phyloP scores from a whole-genome alignment of 2,113 vertebrate genomes.

The Hydrochoerus hydrochaeris region DNA sequence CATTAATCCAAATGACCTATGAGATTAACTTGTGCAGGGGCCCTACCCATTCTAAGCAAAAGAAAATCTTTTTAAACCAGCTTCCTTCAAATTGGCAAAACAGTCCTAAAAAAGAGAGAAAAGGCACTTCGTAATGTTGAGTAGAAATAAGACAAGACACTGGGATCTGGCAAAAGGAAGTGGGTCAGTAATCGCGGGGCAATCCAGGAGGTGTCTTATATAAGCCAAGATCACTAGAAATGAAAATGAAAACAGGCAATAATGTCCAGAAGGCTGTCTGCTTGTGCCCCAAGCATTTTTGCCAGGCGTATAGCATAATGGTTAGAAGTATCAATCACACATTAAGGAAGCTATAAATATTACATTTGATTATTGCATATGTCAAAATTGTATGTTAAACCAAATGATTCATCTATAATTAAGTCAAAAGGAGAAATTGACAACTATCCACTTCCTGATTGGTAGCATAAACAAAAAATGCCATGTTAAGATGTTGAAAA shows the following conservation, averaged over 20 bases:
- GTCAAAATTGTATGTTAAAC: conserved; percentile 56
- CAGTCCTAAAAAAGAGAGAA: not conserved
- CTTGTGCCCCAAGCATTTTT: not conserved
- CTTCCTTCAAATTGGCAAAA: conserved; percentile 17
- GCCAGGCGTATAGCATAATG: not conserved
- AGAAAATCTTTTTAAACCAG: not conserved
- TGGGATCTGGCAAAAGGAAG: conserved; percentile 34
- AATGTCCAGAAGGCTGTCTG: not conserved
- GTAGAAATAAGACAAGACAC: conserved; percentile 53
- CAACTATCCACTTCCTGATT: conserved; percentile 45
- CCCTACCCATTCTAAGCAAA: not conserved
- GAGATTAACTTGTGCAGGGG: not conserved
- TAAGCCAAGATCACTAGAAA: conserved; percentile 50
- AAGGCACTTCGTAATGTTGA: not conserved
- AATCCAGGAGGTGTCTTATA: not conserved
- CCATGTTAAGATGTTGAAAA: not conserved
- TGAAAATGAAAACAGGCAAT: conserved; percentile 10
- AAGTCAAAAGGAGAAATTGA: conserved; percentile 36
- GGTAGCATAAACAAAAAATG: not conserved
- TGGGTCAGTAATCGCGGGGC: not conserved
- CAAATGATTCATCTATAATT: conserved; percentile 64
- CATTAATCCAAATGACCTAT: not conserved
- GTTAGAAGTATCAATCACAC: conserved; percentile 35
- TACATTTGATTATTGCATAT: conserved; percentile 38
- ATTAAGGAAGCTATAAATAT: conserved; percentile 60